Evolutionary conservation across 2,113 vertebrate species (phyloP), one percentile per base, ranked within the genome.

Genomic region (Struthio camelus): DNA sequence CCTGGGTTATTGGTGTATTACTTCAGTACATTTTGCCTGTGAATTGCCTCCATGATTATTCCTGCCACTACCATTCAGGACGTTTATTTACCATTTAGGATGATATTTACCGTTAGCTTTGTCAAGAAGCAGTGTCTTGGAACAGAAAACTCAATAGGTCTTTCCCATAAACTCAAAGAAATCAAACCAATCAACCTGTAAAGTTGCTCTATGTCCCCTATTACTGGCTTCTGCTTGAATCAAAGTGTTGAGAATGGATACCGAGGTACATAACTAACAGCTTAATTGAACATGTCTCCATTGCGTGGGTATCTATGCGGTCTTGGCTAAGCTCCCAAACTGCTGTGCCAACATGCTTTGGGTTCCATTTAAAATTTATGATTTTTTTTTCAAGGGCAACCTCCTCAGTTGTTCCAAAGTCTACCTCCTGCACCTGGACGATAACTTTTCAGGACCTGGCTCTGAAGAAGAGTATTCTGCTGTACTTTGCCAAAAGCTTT

Each of bases 111-210:
- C 3, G 0, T 42, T 92, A 84, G 20, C 25, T 95, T 94, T 90
- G 82, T 82, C 1, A 10, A 79, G 66, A 85, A 77, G 40, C 3
- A 5, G 15, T 54, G 56, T 82, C 62, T 67, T 73, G 62, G 44
- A 94, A 91, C 58, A 87, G 89, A 95, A 92, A 91, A 91, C 59
- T 91, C 86, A 77, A 70, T 94, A 92, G 53, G 16, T 72, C 44
- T 92, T 92, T 87, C 70, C 40, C 23, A 53, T 62, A 87, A 80
- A 94, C 76, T 73, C 78, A 93, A 87, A 94, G 62, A 85, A 93
- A 79, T 34, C 40, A 79, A 92, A 86, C 19, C 4, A 94, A 93
- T 88, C 56, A 93, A 69, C 82, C 34, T 87, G n/a, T 90, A 81
- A 95, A 91, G 46, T 79, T 91, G 36, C 65, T 72, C 58, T 85